Percentiles rank a stretch among this genome's conserved stretches.
Evolutionary conservation across 2,797 vertebrate genomes (phyloP).

Genomic region (Sus cebifrons): DNA sequence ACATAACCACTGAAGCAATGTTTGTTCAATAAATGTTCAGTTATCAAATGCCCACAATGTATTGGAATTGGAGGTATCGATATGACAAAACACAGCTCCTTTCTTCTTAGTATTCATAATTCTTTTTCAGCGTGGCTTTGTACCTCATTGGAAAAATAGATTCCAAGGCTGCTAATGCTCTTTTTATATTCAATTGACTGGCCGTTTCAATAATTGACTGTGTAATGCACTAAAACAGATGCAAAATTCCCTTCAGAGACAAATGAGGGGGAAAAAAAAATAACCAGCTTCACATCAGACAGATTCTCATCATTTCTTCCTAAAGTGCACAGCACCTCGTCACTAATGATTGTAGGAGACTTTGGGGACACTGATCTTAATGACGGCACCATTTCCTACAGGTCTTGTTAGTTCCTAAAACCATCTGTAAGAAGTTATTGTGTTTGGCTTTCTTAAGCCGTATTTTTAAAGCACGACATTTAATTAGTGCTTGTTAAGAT

Average conservation of each 20-base stretch:
- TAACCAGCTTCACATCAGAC: background rate
- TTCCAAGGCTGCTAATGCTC: background rate
- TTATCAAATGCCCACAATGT: background rate
- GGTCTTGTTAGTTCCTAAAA: conserved; percentile 81
- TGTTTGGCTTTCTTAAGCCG: conserved; percentile 79
- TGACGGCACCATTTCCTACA: conserved; percentile 73
- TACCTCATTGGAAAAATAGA: conserved; percentile 16
- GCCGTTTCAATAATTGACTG: conserved; percentile 45
- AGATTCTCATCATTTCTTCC: conserved; percentile 64
- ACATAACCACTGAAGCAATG: background rate
- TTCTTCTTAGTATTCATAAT: background rate
- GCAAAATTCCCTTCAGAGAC: conserved; percentile 62
- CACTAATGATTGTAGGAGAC: conserved; percentile 72
- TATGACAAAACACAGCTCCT: background rate
- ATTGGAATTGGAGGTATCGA: background rate
- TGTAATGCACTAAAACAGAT: conserved; percentile 38
- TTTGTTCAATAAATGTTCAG: background rate
- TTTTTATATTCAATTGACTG: conserved; percentile 29
- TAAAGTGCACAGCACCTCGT: conserved; percentile 63
- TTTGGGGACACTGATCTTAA: conserved; percentile 74
- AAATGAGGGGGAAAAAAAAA: background rate
- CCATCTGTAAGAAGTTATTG: conserved; percentile 85
- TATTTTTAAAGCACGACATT: conserved; percentile 82
- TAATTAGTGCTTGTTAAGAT: conserved; percentile 85
- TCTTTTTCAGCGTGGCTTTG: conserved; percentile 30